These are phyloP conservation scores for Liasis olivaceus DNA, from an alignment of 2,797 vertebrate genomes.

Conservation along the genomic window DNA sequence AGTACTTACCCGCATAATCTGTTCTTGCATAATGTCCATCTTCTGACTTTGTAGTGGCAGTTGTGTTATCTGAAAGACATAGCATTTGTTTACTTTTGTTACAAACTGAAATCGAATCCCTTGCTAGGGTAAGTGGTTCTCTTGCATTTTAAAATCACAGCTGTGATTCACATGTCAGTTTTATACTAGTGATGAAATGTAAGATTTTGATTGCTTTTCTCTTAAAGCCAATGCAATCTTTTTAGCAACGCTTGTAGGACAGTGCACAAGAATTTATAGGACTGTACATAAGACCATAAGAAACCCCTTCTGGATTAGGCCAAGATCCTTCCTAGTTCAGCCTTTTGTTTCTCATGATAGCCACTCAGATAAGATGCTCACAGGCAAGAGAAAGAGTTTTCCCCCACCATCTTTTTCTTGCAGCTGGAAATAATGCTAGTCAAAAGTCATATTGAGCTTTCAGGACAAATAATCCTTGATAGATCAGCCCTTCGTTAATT, in stretches of 20 bases:
- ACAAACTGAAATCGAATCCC: not conserved
- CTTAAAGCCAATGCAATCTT: not conserved
- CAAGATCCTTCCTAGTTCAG: not conserved
- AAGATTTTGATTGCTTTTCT: not conserved
- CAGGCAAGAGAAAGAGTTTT: not conserved
- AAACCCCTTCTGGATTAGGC: not conserved
- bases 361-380: not conserved
- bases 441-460: not conserved
- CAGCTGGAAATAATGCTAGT: not conserved
- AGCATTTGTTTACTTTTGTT: constrained; percentile 1
- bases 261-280: not conserved
- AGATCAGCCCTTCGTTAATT: not conserved
- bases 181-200: not conserved
- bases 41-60: constrained; percentile 87
- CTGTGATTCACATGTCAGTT: not conserved
- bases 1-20: constrained; percentile 85
- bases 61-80: constrained; percentile 84
- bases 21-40: constrained; percentile 92
- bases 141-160: not conserved
- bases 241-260: not conserved
- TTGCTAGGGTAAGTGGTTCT: not conserved
- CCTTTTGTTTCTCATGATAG: not conserved
- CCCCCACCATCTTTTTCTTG: not conserved
- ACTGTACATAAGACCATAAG: not conserved
- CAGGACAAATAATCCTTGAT: not conserved